Base-by-base conservation (phyloP, 1,140 invertebrate species). In the Sitophilus oryzae region DNA sequence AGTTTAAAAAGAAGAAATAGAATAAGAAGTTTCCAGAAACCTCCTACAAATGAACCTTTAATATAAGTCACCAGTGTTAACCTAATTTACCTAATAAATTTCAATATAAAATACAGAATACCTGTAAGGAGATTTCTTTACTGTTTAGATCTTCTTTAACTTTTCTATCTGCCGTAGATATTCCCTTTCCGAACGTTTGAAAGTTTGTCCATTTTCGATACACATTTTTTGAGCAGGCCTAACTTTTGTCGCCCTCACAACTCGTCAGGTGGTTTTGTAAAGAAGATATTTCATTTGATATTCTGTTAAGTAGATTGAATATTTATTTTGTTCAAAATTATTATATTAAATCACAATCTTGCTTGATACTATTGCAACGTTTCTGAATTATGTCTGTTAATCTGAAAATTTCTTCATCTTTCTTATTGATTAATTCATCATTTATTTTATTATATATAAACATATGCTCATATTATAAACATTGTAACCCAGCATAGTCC, bases 1-100 rank as follows among this genome's bases (percentile, higher is more conserved):
- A 69, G 66, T 76, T 66, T 53, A 44, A 71, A 63, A 61, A 52
- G 40, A 68, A 52, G 58, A 48, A 53, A 58, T 53, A 60, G 52
- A 56, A 63, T 60, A 34, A 65, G 58, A 23, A 63, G 62, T 22
- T 67, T 67, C 58, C 9, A 59, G 18, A 69, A 69, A 62, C 66
- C 65, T n/a, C n/a, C n/a, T 4, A 35, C 30, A 42, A 3, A 35
- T 45, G 53, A 55, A 25, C 44, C 45, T 47, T 47, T 47, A 11
- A 21, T 18, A 3, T 43, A n/a, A 4, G 5, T 9, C 4, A 16
- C 14, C 6, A 38, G 4, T n/a, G 5, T 38, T 8, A 5, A 25
- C 22, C 41, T 30, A n/a, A 15, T 47, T 25, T 3, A 30, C 6
- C 20, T 38, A n/a, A n/a, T n/a, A n/a, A n/a, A n/a, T n/a, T n/a